Percentiles rank a stretch among this genome's conserved stretches.
Evolutionary conservation across 2,113 vertebrate genomes (phyloP).

Genomic region (Nothobranchius kuhntae): DNA sequence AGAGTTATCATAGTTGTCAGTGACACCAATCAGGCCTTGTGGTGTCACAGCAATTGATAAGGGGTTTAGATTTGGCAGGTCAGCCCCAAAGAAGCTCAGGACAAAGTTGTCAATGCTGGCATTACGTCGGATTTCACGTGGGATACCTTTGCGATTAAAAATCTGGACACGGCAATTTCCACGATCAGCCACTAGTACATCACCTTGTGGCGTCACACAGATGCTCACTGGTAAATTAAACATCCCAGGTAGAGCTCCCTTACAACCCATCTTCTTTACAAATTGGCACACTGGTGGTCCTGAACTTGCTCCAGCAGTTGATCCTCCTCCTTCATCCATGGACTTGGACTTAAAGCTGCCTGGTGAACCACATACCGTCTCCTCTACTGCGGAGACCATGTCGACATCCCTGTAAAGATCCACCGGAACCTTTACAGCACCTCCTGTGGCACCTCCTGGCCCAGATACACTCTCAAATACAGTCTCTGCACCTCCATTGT

Average conservation of each 20-base stretch:
- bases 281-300: conserved; percentile 88
- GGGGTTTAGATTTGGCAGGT: conserved; percentile 91
- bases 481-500: conserved; percentile 73
- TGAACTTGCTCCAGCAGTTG: conserved; percentile 37
- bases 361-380: conserved; percentile 76
- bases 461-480: conserved; percentile 36
- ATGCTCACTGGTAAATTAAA: conserved; percentile 95
- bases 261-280: conserved; percentile 95
- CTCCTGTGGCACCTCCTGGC: conserved; percentile 20
- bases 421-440: conserved; percentile 32
- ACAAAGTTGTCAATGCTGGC: conserved; percentile 96
- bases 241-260: conserved; percentile 91
- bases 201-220: conserved; percentile 88
- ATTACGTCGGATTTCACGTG: conserved; percentile 93
- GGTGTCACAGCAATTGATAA: conserved; percentile 94
- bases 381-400: conserved; percentile 76
- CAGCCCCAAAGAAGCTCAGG: conserved; percentile 93
- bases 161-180: conserved; percentile 96
- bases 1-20: conserved; percentile 95
- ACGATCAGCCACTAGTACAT: conserved; percentile 93
- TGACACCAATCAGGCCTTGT: conserved; percentile 93
- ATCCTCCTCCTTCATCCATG: conserved; percentile 74
- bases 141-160: conserved; percentile 94
- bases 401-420: conserved; percentile 85
- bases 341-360: conserved; percentile 85